phyloP scores from a whole-genome alignment of 2,888 invertebrate species.

The Oscheius sp. region DNA sequence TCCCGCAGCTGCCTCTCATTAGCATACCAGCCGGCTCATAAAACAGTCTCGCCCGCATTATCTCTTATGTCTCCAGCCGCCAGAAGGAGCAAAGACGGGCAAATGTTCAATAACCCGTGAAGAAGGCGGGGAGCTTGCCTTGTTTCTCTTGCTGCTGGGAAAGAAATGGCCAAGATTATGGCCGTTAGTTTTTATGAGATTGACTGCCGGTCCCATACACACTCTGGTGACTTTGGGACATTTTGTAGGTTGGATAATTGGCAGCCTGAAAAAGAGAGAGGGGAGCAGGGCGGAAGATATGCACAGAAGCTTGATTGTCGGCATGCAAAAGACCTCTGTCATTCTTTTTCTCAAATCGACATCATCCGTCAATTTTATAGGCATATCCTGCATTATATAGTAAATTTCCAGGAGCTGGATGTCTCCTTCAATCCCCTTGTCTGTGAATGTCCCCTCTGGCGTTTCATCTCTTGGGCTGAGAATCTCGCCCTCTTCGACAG shows the following conservation, averaged over 20 bases:
- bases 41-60: conserved; percentile 11
- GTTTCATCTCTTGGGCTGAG: conserved; percentile 55
- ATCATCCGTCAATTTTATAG: no score
- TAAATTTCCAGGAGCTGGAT: conserved; percentile 63
- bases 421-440: conserved; percentile 65
- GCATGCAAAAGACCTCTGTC: no score
- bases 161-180: background rate
- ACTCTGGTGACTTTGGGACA: no score
- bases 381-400: no score
- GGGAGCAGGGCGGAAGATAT: no score
- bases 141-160: background rate
- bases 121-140: background rate
- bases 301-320: background rate
- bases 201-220: no score
- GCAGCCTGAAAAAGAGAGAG: no score
- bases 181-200: conserved; percentile 19
- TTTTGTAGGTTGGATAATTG: no score
- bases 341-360: no score
- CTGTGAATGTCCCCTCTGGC: conserved; percentile 66
- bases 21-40: conserved; percentile 27
- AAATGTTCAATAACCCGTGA: background rate
- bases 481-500: conserved; percentile 39
- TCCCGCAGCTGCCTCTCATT: conserved; percentile 31
- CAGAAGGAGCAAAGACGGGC: background rate
- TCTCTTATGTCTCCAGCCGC: background rate